Conservation (phyloP, 2,888 invertebrate species). For the Platypus cylindrus region DNA sequence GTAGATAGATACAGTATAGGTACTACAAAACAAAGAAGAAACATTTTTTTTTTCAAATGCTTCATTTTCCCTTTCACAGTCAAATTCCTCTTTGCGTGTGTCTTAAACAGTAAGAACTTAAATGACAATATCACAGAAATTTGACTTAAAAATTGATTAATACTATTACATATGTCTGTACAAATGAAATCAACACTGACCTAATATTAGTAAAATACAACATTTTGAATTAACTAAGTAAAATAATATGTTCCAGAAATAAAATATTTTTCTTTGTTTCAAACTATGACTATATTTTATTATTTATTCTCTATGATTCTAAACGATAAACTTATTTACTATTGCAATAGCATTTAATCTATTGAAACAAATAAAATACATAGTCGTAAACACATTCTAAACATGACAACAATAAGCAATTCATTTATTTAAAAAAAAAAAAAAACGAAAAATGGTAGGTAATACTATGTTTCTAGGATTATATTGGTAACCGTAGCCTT, state of each 20-base stretch:
- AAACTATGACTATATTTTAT: too few relatives aligned
- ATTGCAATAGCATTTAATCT: too few relatives aligned
- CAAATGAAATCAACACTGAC: too few relatives aligned
- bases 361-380: too few relatives aligned
- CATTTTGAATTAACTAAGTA: too few relatives aligned
- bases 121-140: conserved; percentile 27
- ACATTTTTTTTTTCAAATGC: neutral
- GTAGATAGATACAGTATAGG: conserved; percentile 6
- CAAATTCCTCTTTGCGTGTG: conserved; percentile 19
- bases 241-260: too few relatives aligned
- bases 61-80: conserved; percentile 14
- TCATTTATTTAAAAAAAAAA: conserved; percentile 7
- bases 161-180: conserved; percentile 11
- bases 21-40: neutral
- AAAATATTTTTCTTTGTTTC: too few relatives aligned
- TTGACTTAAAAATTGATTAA: conserved; percentile 23
- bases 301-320: too few relatives aligned
- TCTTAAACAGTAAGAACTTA: conserved; percentile 17
- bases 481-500: neutral
- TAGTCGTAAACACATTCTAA: conserved; percentile 6
- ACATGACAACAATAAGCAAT: conserved; percentile 9
- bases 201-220: too few relatives aligned
- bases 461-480: conserved; percentile 6
- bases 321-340: too few relatives aligned
- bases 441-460: conserved; percentile 11